Base-by-base conservation (phyloP, 2,888 invertebrate species). In the Pachliopta kotzebuea region DNA sequence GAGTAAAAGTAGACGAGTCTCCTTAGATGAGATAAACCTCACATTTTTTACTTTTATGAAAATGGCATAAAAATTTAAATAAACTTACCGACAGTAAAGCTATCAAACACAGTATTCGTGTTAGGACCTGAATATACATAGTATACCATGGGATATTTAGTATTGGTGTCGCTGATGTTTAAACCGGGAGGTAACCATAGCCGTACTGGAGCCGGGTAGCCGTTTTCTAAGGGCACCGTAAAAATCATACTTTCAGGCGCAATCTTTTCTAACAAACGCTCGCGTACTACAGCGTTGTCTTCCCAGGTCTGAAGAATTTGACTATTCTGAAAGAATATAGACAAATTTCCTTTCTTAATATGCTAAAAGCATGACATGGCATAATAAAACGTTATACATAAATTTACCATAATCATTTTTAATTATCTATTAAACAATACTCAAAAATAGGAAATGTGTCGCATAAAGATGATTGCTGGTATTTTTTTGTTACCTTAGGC, bases 121-220 rank as follows among this genome's bases (percentile, higher is more conserved):
- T 96, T 95, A 6, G 98, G 98, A 0, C 98, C 98, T 0, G 94
- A 97, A 81, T 98, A 96, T 81, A 96, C 96, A 70, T 94, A 92
- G 71, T 95, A 94, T 21, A 96, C 89, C 84, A 96, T 81, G 0
- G 96, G 95, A 77, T 96, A 96, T 63, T 92, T 92, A 1, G 84
- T 86, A 1, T 70, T 74, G 8, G 78, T 80, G 68, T 93, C 92
- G 69, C 92, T 89, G 53, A 94, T 83, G 74, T 95, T 88, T 31
- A 96, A 88, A 31, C 93, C 92, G 0, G 95, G 95, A 0, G 96
- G 96, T 60, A 96, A 79, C 63, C 92, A 84, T 20, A 96, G 80
- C 62, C 94, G 91, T 0, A 94, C 96, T 52, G 92, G 92, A 1
- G 94, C 94, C 0, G 88, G 86, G 74, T 93, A 93, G 21, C 94